Base-by-base conservation (phyloP, 92 coral and sea anemone genomes). In the Blastomussa wellsi region DNA sequence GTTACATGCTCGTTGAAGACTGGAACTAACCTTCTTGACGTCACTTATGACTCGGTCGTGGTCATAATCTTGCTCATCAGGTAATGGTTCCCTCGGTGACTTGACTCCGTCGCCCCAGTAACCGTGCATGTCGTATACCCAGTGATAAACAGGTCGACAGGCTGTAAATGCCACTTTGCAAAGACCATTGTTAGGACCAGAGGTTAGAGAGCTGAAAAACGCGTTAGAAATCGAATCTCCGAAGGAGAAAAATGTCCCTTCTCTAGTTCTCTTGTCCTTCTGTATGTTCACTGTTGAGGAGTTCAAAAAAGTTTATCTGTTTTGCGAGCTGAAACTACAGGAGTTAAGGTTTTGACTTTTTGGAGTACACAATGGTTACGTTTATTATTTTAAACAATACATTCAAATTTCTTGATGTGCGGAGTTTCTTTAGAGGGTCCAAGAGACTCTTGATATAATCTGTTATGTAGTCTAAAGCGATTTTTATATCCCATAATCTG, bases 61-160 rank as follows among this genome's bases (percentile, higher is more conserved):
- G 53, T 95, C 96, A 82, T 90, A 95, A 82, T 95, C 98, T 57
- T 80, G 74, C 38, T 89, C 95, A 80, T 95, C 92, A 20, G 98
- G 93, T 64, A 64, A 47, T 16, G 98, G 98, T 71, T 94, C 98
- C 82, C 90, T 90, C 41, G 88, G 93, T 79, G 77, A 86, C 77
- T 82, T 84, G 67, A 71, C 77, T 15, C 93, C 94, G 66, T 92
- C 92, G 75, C 97, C 95, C 92, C 95, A 87, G 94, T 95, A 95
- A 36, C 92, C 93, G 15, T 32, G 69, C 95, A 92, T 94, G 60
- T 89, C 93, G 77, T 95, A 95, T 37, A 95, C 90, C 98, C 98
- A 95, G 89, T 93, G 91, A 79, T 94, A 89, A 16, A 88, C 60
- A 41, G 29, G 37, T 77, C 79, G 84, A 79, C 98, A 95, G 26